Percentiles rank a stretch among this genome's conserved stretches.
These are phyloP conservation scores for Parnassius smintheus DNA, from an alignment of 2,888 invertebrate genomes.

Conservation along the genomic window DNA sequence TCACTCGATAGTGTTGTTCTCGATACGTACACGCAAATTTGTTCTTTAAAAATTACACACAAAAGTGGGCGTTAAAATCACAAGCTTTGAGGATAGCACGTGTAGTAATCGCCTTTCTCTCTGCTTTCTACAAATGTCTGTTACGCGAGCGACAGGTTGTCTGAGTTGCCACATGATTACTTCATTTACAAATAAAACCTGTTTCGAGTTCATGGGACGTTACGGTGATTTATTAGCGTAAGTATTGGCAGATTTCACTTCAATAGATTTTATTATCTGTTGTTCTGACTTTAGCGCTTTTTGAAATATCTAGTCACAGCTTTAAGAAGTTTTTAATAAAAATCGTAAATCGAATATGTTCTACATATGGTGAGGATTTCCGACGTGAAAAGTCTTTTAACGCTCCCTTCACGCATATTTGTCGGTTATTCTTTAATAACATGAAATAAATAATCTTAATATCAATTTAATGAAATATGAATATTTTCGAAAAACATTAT, in stretches of 20 bases:
- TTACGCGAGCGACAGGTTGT: conserved; percentile 17
- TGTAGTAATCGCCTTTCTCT: conserved; percentile 55
- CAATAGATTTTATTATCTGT: neutral
- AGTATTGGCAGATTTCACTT: conserved; percentile 2
- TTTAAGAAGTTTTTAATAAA: no score
- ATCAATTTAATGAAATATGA: no score
- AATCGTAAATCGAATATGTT: no score
- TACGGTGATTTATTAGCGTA: neutral
- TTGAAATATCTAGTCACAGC: no score
- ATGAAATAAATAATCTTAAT: no score
- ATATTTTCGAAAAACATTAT: no score
- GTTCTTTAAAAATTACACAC: conserved; percentile 14
- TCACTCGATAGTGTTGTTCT: neutral
- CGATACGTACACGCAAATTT: neutral
- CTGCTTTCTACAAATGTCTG: conserved; percentile 55
- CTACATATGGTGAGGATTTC: no score
- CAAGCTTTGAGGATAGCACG: conserved; percentile 47
- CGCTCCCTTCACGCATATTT: no score
- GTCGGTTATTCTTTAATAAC: no score
- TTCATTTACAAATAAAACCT: conserved; percentile 20
- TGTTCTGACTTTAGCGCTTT: neutral
- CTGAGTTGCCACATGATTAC: conserved; percentile 12
- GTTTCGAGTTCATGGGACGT: conserved; percentile 6
- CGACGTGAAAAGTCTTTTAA: no score
- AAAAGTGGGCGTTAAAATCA: conserved; percentile 21